Base-by-base conservation (phyloP, 2,797 vertebrate species). In the Rallus crepitans region DNA sequence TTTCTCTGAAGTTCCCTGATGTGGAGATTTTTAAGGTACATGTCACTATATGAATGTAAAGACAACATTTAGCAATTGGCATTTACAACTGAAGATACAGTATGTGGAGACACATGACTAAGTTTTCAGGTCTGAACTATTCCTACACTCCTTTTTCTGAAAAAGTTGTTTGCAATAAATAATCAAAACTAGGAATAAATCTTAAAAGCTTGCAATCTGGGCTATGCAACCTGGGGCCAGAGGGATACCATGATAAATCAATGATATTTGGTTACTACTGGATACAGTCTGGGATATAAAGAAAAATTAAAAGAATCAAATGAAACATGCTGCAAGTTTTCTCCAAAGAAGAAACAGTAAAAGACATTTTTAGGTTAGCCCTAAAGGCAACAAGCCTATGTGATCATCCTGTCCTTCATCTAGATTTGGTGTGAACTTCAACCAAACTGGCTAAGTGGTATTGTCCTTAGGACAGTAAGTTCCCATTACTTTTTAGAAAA, bases 211-310 rank as follows among this genome's bases (percentile, higher is more conserved):
- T 7, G 8, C 21, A 37, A 24, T 24, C 35, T 57, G 47, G 31
- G 23, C 81, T 47, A 77, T 3, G 14, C 12, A 73, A 6, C 10
- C 1, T 48, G 12, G 15, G 27, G 5, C 0, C 0, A 80, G 1
- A 1, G 10, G 4, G 21, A 27, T 55, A 19, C 28, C 2, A 39
- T 2, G 15, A 77, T 35, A 31, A 64, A 63, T 13, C 30, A 77
- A 9, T 19, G 15, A 18, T 14, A 61, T n/a, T 55, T 69, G 4
- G 15, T 85, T 69, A 55, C 47, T 55, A 63, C 13, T 16, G 18
- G 23, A 68, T 61, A 71, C 18, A 6, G 4, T 8, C 48, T 57
- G 6, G 60, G 40, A 50, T 2, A 31, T 19, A 78, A 59, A 72
- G 13, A 30, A 68, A 60, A 71, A 56, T 31, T 27, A 63, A 82